A percentile compares a stretch with the other conserved stretches of the same genome.
These are phyloP conservation scores for Saccostrea cuccullata DNA, from an alignment of 1,140 invertebrate species.

Conservation along the genomic window DNA sequence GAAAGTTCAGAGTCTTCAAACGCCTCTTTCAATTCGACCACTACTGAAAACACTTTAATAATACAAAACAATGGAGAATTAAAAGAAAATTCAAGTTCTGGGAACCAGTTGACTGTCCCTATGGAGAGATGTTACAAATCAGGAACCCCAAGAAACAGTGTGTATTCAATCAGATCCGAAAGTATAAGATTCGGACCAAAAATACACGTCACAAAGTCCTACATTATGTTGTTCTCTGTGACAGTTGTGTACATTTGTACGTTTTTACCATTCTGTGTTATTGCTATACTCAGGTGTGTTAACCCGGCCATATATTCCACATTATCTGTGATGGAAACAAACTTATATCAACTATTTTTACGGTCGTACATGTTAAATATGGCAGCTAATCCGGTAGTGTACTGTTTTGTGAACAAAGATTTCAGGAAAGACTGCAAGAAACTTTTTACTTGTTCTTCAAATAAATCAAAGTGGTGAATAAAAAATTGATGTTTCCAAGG, in stretches of 20 bases:
- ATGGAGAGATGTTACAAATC: not conserved
- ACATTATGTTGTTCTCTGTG: slow-evolving; percentile 65
- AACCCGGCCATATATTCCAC: not conserved
- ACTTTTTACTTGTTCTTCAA: not conserved
- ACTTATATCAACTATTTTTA: not conserved
- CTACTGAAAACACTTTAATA: not conserved
- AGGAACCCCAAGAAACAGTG: not conserved
- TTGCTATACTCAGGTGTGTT: slow-evolving; percentile 45
- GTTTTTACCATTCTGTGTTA: slow-evolving; percentile 66
- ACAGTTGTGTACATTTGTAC: slow-evolving; percentile 67
- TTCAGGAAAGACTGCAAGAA: not conserved
- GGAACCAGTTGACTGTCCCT: not conserved
- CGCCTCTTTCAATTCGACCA: not conserved
- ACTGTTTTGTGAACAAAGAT: not conserved
- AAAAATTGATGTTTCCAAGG: too few species aligned
- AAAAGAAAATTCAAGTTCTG: not conserved
- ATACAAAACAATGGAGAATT: too few species aligned
- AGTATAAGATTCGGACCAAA: not conserved
- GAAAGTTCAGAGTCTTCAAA: not conserved
- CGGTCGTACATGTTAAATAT: not conserved
- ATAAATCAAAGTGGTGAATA: too few species aligned
- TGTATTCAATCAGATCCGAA: not conserved
- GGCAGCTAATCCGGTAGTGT: not conserved
- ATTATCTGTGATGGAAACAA: not conserved
- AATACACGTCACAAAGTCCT: slow-evolving; percentile 59